These are phyloP conservation scores for Maccullochella peelii DNA, from an alignment of 2,113 vertebrate species.

Conservation along the genomic window DNA sequence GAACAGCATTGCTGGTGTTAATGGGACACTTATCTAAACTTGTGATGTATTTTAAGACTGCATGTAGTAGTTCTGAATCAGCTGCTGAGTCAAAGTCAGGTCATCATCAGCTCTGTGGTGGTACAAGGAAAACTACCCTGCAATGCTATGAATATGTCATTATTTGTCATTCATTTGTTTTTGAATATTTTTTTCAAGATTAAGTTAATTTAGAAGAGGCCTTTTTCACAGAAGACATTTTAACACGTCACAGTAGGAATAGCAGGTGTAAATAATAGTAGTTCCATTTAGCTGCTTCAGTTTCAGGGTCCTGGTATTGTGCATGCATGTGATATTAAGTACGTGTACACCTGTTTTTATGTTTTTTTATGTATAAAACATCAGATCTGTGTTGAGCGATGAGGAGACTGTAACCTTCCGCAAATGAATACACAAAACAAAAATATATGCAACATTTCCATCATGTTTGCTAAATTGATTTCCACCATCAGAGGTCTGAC, in stretches of 20 bases:
- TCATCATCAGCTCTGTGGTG: constrained; percentile 21
- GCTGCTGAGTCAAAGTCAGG: constrained; percentile 53
- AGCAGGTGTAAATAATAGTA: neutral
- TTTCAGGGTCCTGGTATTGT: neutral
- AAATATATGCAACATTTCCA: neutral
- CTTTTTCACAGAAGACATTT: neutral
- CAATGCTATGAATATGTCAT: constrained; percentile 23
- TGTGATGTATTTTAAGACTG: constrained; percentile 60
- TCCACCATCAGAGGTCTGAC: neutral
- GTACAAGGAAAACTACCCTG: constrained; percentile 21
- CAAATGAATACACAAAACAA: neutral
- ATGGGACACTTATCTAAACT: constrained; percentile 66
- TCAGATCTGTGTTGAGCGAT: neutral
- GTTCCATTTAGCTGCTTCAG: neutral
- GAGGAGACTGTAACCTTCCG: neutral
- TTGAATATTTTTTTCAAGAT: constrained; percentile 18
- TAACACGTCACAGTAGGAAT: neutral
- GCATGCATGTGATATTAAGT: neutral
- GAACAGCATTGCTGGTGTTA: constrained; percentile 63
- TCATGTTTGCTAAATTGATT: neutral
- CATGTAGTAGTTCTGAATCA: constrained; percentile 37
- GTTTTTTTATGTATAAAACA: too few relatives aligned
- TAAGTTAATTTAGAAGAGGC: constrained; percentile 2
- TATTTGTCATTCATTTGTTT: constrained; percentile 18
- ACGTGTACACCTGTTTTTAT: neutral